Conservation (phyloP, 2,888 invertebrate species). For the Catocala sponsa region DNA sequence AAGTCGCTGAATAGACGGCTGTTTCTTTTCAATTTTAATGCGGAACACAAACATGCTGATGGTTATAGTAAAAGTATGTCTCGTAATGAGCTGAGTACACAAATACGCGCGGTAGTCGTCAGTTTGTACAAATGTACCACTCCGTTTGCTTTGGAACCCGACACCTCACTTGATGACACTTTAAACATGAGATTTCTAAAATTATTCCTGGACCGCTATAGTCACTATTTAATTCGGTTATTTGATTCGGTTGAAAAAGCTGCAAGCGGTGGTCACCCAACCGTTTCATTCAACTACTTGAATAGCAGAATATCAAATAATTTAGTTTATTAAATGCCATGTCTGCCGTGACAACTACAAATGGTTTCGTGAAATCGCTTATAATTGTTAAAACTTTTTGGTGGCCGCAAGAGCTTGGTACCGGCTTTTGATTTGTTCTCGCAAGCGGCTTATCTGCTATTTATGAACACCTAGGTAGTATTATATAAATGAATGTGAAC, state of each 20-base stretch:
- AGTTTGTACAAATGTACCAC: slow-evolving; percentile 52
- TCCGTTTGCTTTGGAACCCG: slow-evolving; percentile 48
- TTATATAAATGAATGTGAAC: slow-evolving; percentile 7
- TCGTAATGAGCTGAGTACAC: slow-evolving; percentile 50
- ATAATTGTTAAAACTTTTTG: not conserved
- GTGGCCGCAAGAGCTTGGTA: too few species aligned
- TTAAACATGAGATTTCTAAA: slow-evolving; percentile 34
- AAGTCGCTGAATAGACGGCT: too few species aligned
- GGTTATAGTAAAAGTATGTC: slow-evolving; percentile 25
- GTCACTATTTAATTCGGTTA: slow-evolving; percentile 20
- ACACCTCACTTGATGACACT: slow-evolving; percentile 27
- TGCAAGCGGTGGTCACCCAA: slow-evolving; percentile 7
- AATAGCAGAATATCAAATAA: not conserved
- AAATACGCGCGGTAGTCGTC: slow-evolving; percentile 21
- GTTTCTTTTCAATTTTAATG: too few species aligned
- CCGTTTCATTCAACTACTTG: not conserved
- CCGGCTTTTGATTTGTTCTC: not conserved
- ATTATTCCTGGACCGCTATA: slow-evolving; percentile 26
- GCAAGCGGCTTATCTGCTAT: not conserved
- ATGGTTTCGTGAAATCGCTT: not conserved
- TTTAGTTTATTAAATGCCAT: not conserved
- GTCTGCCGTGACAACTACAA: not conserved
- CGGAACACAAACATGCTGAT: slow-evolving; percentile 5
- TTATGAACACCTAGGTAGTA: not conserved
- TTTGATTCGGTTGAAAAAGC: slow-evolving; percentile 19